Percentiles rank a stretch among this genome's conserved stretches.
Evolutionary conservation across 2,113 vertebrate species (phyloP).

Genomic region (Tragelaphus imberbis): DNA sequence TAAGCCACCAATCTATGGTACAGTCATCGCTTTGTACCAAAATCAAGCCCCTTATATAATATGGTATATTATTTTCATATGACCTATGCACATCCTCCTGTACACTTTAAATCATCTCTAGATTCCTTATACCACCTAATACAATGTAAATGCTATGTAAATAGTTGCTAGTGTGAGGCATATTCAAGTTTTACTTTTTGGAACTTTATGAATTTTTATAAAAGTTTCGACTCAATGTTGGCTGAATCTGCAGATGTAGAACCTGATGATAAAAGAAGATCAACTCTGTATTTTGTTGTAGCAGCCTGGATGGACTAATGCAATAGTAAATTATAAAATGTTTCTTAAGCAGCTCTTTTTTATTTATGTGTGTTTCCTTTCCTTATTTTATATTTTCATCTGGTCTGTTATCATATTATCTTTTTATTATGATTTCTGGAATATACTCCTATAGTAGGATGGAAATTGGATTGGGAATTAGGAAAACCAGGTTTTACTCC

Average conservation of each 20-base stretch:
- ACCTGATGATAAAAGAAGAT: neutral
- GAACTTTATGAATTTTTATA: neutral
- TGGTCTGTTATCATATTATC: neutral
- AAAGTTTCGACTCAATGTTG: neutral
- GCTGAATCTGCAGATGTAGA: neutral
- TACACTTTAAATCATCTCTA: neutral
- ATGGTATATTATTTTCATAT: neutral
- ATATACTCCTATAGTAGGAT: neutral
- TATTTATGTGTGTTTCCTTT: neutral
- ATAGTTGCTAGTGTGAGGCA: neutral
- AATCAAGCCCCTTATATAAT: neutral
- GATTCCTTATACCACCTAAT: neutral
- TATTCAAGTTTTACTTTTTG: neutral
- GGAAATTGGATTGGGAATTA: neutral
- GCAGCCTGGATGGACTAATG: neutral
- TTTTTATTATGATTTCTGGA: neutral
- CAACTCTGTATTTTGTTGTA: neutral
- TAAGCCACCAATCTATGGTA: neutral
- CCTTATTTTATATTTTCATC: neutral
- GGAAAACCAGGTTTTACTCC: neutral
- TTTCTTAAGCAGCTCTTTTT: neutral
- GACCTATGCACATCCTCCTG: neutral
- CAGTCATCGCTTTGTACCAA: neutral
- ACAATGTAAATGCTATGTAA: neutral
- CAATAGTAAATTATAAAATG: neutral